Percentiles rank a stretch among this genome's conserved stretches.
phyloP scores from a whole-genome alignment of 64 coral and sea anemone species.

The Astreopora myriophthalma region DNA sequence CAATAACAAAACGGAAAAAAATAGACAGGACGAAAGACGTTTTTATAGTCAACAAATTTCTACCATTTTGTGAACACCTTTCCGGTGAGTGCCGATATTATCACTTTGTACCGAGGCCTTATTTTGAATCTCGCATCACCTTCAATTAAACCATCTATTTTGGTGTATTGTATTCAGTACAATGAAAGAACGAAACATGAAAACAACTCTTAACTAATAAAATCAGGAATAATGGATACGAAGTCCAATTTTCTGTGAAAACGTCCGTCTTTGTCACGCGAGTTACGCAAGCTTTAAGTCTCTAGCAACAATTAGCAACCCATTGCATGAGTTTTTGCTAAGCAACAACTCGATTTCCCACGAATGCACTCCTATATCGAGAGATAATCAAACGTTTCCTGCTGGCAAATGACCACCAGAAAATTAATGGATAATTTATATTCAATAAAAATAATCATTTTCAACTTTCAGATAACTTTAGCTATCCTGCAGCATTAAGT shows the following conservation, averaged over 20 bases:
- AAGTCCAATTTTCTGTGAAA: neutral
- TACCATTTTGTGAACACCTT: neutral
- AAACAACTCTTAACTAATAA: neutral
- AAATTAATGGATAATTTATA: conserved; percentile 51
- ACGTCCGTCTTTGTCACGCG: neutral
- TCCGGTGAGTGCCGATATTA: neutral
- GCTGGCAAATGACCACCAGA: conserved; percentile 45
- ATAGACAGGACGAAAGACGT: neutral
- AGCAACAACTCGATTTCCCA: neutral
- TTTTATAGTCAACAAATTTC: neutral
- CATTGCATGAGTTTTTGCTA: neutral
- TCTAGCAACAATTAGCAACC: neutral
- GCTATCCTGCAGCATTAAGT: neutral
- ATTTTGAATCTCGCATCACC: neutral
- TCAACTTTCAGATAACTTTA: neutral
- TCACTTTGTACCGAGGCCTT: neutral
- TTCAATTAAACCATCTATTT: neutral
- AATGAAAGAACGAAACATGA: neutral
- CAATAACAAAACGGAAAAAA: neutral
- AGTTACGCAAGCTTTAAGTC: neutral
- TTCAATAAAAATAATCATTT: conserved; percentile 54
- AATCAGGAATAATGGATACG: neutral
- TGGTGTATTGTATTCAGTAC: neutral
- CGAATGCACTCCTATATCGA: neutral
- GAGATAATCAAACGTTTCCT: neutral